phyloP scores from a whole-genome alignment of 1,140 invertebrate genomes.

The Bombus affinis region DNA sequence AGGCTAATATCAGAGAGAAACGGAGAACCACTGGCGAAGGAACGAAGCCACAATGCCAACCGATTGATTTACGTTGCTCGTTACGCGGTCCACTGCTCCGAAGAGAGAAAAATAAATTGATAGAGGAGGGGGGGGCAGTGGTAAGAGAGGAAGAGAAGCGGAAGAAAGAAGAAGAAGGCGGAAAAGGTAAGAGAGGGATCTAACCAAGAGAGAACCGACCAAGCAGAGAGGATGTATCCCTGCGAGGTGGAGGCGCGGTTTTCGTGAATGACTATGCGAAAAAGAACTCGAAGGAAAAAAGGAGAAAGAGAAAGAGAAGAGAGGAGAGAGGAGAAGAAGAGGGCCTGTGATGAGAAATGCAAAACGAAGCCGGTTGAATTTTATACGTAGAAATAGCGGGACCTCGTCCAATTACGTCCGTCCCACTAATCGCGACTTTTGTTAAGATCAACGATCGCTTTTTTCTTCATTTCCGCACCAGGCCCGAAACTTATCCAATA shows the following conservation, averaged over 20 bases:
- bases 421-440: slow-evolving; percentile 60
- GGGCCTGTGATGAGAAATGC: slow-evolving; percentile 56
- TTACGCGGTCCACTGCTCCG: slow-evolving; percentile 81
- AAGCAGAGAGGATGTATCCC: background rate
- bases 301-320: background rate
- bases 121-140: slow-evolving; percentile 65
- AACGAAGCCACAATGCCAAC: slow-evolving; percentile 79
- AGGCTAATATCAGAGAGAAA: background rate
- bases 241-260: slow-evolving; percentile 21
- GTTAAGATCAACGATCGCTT: slow-evolving; percentile 54
- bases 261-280: slow-evolving; percentile 25
- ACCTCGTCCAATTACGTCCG: slow-evolving; percentile 55
- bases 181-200: slow-evolving; percentile 28
- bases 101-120: slow-evolving; percentile 82
- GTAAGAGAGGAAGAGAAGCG: background rate
- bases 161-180: background rate
- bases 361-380: slow-evolving; percentile 54
- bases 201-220: background rate
- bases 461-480: slow-evolving; percentile 53
- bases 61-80: slow-evolving; percentile 83
- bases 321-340: slow-evolving; percentile 14
- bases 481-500: slow-evolving; percentile 29
- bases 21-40: slow-evolving; percentile 65
- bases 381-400: slow-evolving; percentile 32
- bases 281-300: background rate